Evolutionary conservation across 2,888 invertebrate species (phyloP), one percentile per base, ranked within the genome.

Genomic region (Thereva unica): DNA sequence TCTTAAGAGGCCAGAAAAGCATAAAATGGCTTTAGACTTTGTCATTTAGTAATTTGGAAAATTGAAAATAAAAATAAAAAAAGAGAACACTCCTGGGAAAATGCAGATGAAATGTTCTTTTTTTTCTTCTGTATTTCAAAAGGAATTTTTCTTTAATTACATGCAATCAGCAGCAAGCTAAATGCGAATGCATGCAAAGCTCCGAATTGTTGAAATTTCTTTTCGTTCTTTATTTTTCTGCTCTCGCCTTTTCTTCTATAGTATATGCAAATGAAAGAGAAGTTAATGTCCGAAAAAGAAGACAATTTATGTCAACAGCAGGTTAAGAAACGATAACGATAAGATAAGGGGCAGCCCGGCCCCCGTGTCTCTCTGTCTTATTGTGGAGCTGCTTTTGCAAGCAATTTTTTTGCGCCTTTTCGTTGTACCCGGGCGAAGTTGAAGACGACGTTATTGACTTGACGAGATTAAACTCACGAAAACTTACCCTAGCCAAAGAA

Each of bases 391-490:
- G 23, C 23, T 47, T 59, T 2, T 35, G 37, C 34, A 59, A n/a
- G n/a, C n/a, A n/a, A n/a, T n/a, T 59, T 59, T 47, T 23, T 47
- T 59, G n/a, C 8, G 5, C 35, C 35, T 37, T 40, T 37, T 49
- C 59, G 12, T 40, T 23, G 2, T 23, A 59, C 59, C 59, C 47
- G 59, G 59, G 59, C 47, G 49, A 59, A 38, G 42, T 59, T 23
- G 23, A 23, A 23, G 23, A 23, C 23, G 23, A 23, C 23, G 59
- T 12, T 49, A 37, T 37, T 59, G 49, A 47, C 59, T 59, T 37
- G 12, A 45, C n/a, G 34, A 52, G 52, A 35, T 52, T 7, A 35
- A 35, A 5, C 38, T 38, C 47, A 49, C 47, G 9, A n/a, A 59
- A 59, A 47, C 45, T 12, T 59, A 35, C 49, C 10, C 59, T 35